Base-by-base conservation (phyloP, 2,888 invertebrate species). In the Plebejus argus region DNA sequence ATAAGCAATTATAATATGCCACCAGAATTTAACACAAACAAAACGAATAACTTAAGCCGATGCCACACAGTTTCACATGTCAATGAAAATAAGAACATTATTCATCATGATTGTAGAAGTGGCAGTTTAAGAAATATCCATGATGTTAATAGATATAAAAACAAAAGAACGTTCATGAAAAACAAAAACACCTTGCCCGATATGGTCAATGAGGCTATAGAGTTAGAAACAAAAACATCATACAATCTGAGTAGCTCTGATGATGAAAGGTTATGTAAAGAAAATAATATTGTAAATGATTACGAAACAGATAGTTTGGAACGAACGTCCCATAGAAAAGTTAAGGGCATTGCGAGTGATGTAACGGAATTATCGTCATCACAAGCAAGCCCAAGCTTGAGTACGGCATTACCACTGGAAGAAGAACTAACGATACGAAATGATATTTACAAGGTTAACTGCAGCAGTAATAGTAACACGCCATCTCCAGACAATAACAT, bases 351-450 rank as follows among this genome's bases (percentile, higher is more conserved):
- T 6, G 95, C 96, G 0, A 94, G 95, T 3, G 96, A 96, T 78
- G 96, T 95, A 84, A 94, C 95, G 0, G 96, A 96, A 82, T 88
- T 96, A 6, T 95, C 96, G 0, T 95, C 95, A 23, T 95, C 96
- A 7, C 97, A 97, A 83, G 95, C 97, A 0, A 97, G 97, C 84
- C 97, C 97, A 3, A 96, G 96, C 80, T 87, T 97, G 78, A 97
- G 97, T 81, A 95, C 95, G 2, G 97, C 97, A 0, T 87, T 97
- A 77, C 97, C 97, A 0, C 92, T 97, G 86, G 97, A 97, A 85
- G 97, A 97, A 91, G 97, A 97, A 87, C 91, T 97, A 81, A 97
- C 97, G 35, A 97, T 97, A 94, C 94, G 95, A 83, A 97, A 97
- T 85, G 96, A 96, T 3, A 95, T 97, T 2, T 96, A 97, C 80